Percentiles rank a stretch among this genome's conserved stretches.
Conservation (phyloP, 2,888 invertebrate species). For the Nomada fabriciana region DNA sequence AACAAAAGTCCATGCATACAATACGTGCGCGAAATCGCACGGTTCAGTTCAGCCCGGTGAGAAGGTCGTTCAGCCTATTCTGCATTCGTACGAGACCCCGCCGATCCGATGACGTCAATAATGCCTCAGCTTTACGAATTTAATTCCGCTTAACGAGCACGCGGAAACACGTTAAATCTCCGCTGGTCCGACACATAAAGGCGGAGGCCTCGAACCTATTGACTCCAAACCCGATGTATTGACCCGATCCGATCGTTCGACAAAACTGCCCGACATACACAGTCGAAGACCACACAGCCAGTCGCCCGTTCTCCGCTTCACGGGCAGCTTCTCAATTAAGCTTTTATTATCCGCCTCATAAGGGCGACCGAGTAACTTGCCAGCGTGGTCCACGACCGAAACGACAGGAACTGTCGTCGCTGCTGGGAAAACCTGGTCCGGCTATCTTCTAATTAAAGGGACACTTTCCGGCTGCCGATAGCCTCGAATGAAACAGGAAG, state of each 20-base stretch:
- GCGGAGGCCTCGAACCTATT: constrained; percentile 31
- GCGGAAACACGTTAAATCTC: constrained; percentile 24
- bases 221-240: constrained; percentile 14
- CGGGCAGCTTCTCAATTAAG: constrained; percentile 25
- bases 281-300: not conserved
- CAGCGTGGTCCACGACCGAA: constrained; percentile 15
- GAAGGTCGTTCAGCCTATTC: constrained; percentile 1
- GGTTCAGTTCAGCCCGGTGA: not conserved
- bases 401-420: not conserved
- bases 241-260: constrained; percentile 6
- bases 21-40: not conserved
- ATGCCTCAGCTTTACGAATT: constrained; percentile 21
- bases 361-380: constrained; percentile 22
- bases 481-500: constrained; percentile 28
- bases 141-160: constrained; percentile 38
- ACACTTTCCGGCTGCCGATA: constrained; percentile 42
- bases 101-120: not conserved
- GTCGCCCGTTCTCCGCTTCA: not conserved
- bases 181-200: constrained; percentile 19
- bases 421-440: constrained; percentile 1
- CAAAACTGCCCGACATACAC: constrained; percentile 31
- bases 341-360: constrained; percentile 41
- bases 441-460: constrained; percentile 52
- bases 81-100: not conserved
- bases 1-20: not conserved